Evolutionary conservation across 2,113 vertebrate genomes (phyloP).

Genomic region (Pluvialis apricaria): DNA sequence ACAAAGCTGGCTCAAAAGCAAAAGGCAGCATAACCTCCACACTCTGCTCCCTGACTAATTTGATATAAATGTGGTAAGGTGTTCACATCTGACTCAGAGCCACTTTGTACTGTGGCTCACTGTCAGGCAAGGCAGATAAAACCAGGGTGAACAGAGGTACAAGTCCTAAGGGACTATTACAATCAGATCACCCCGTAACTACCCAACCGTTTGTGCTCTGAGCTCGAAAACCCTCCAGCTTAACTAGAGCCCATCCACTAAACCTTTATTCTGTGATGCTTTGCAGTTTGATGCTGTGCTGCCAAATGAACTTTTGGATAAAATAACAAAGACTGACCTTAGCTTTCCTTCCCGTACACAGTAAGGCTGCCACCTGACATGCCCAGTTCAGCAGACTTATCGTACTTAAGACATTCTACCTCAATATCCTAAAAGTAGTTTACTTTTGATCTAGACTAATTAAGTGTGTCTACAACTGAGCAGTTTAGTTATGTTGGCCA

Average conservation of each 20-base stretch:
- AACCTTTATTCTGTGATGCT: not conserved
- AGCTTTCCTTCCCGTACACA: not conserved
- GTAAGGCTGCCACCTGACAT: not conserved
- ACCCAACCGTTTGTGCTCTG: not conserved
- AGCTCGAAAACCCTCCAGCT: not conserved
- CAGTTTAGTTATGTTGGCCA: not conserved
- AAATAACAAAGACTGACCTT: not conserved
- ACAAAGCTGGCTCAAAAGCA: not conserved
- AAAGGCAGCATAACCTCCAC: not conserved
- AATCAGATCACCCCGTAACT: not conserved
- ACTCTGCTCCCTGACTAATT: not conserved
- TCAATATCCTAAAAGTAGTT: not conserved
- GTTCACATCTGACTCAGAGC: not conserved
- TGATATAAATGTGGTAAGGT: not conserved
- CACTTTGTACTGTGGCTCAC: not conserved
- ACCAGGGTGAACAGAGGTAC: not conserved
- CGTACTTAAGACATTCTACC: not conserved
- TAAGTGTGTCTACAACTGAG: not conserved
- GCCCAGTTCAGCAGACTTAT: not conserved
- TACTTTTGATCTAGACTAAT: not conserved
- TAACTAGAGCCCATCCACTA: not conserved
- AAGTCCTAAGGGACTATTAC: not conserved
- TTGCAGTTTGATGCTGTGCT: not conserved
- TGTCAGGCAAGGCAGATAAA: not conserved
- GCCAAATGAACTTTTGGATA: not conserved